These are phyloP conservation scores for Phlogophora meticulosa DNA, from an alignment of 2,888 invertebrate species.

Conservation along the genomic window DNA sequence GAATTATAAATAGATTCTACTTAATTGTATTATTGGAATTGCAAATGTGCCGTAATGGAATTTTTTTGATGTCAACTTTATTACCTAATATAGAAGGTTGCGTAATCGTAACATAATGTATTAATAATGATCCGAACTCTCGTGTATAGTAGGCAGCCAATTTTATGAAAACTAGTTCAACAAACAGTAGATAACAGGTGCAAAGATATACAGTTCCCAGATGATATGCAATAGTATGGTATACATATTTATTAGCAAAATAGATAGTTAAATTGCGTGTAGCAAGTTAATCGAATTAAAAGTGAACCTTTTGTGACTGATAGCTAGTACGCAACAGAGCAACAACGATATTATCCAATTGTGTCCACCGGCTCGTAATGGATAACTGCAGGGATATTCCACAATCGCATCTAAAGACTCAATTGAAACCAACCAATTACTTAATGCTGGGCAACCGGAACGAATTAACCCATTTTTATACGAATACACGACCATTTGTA, in stretches of 20 bases:
- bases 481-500: conserved; percentile 23
- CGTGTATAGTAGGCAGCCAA: conserved; percentile 4
- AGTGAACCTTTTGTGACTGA: conserved; percentile 25
- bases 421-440: conserved; percentile 55
- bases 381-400: conserved; percentile 46
- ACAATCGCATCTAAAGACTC: conserved; percentile 41
- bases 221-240: conserved; percentile 24
- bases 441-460: conserved; percentile 37
- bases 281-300: conserved; percentile 32
- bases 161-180: conserved; percentile 12
- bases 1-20: conserved; percentile 9
- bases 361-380: conserved; percentile 38
- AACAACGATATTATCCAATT: conserved; percentile 52
- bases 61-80: conserved; percentile 15
- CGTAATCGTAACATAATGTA: conserved; percentile 39
- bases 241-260: conserved; percentile 7
- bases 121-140: conserved; percentile 36
- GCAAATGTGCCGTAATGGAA: conserved; percentile 35
- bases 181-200: conserved; percentile 30
- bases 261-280: neutral
- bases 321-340: conserved; percentile 10
- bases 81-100: conserved; percentile 11
- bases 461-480: conserved; percentile 43
- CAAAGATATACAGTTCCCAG: neutral
- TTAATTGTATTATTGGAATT: conserved; percentile 6